Conservation (phyloP, 2,113 vertebrate species). For the Aspidoscelis tigris region DNA sequence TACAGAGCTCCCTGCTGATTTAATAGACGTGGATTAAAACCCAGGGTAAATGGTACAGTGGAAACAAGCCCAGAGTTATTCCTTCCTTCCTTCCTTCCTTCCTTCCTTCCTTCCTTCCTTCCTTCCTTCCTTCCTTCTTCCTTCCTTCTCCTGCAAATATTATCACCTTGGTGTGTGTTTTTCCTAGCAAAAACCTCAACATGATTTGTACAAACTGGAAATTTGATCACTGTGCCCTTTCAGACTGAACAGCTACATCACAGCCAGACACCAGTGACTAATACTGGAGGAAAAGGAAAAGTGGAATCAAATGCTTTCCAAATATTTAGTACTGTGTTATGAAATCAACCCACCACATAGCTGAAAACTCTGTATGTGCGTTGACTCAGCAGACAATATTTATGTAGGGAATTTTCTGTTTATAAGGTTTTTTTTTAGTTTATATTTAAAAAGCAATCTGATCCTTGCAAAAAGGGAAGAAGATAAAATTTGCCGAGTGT, state of each 20-base stretch:
- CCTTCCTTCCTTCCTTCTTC: background rate
- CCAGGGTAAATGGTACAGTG: too few relatives aligned
- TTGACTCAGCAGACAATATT: background rate
- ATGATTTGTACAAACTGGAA: slow-evolving; percentile 50
- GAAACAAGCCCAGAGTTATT: too few relatives aligned
- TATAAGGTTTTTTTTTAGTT: background rate
- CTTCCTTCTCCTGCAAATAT: background rate
- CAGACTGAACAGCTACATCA: slow-evolving; percentile 16
- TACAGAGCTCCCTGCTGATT: too few relatives aligned
- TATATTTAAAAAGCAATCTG: background rate
- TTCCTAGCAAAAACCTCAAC: slow-evolving; percentile 18
- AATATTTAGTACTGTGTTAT: slow-evolving; percentile 15
- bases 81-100: too few relatives aligned
- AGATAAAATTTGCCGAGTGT: background rate
- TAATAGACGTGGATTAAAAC: too few relatives aligned
- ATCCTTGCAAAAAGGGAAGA: background rate
- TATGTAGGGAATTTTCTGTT: background rate
- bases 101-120: background rate
- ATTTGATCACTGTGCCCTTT: slow-evolving; percentile 22
- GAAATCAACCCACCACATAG: slow-evolving; percentile 35
- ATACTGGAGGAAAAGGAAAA: background rate
- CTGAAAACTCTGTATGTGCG: slow-evolving; percentile 19
- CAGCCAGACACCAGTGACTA: slow-evolving; percentile 43
- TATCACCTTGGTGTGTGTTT: slow-evolving; percentile 25
- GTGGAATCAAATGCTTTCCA: background rate